Evolutionary conservation across 2,113 vertebrate genomes (phyloP), one percentile per base, ranked within the genome.

Genomic region (Baryphthengus martii): DNA sequence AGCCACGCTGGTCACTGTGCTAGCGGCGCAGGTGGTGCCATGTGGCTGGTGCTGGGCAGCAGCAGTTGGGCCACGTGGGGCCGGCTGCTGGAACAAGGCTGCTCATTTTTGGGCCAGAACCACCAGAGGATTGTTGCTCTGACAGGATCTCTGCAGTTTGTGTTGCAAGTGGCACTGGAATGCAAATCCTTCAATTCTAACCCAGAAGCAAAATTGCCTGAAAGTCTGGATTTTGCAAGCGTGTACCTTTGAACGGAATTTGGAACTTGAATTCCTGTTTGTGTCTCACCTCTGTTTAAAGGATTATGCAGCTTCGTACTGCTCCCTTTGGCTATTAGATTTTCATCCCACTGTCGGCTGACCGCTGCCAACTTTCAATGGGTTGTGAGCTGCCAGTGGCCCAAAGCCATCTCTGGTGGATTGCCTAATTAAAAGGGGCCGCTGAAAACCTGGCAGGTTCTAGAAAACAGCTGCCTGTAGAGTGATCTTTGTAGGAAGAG

Each of bases 1-100:
- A 62, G 29, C 37, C 0, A 0, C 3, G 8, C 44, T 0, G 4
- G 9, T 5, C 1, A 1, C 50, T 6, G 26, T 56, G 59, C n/a
- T 31, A 2, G 45, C 1, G 3, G 19, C 1, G 2, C 52, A 8
- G 42, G 3, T 7, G 3, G 37, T 1, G 9, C 5, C 19, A 12
- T 23, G 55, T 2, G 7, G n/a, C 62, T n/a, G 62, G 3, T 24
- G 31, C 9, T 13, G 56, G 56, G 44, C 19, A 16, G 44, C 62
- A 29, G 70, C 7, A 4, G 31, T 17, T 35, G 23, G 19, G 20
- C 73, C 50, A 9, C 11, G 2, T 3, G 2, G 37, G 31, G 52
- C 9, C 28, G 16, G 56, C 71, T 62, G 11, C 75, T 53, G 39
- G 24, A 66, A 10, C 28, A 33, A 39, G 37, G 50, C 55, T 70